Base-by-base conservation (phyloP, 2,888 invertebrate genomes). In the Acrobasis suavella region DNA sequence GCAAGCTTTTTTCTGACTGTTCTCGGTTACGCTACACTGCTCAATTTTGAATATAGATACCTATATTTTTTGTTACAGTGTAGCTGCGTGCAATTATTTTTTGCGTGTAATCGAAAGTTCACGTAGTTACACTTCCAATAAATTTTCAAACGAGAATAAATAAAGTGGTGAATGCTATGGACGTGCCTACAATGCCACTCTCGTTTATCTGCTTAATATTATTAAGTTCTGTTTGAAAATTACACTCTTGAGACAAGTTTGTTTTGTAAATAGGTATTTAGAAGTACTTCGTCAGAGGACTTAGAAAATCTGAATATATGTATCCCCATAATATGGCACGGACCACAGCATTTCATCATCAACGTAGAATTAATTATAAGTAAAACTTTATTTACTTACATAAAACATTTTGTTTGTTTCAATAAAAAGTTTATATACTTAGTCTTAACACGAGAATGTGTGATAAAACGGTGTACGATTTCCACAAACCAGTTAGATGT, bases 11-110 rank as follows among this genome's bases (percentile, higher is more conserved):
- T 68, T 46, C 14, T 68, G 66, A 65, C 62, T 64, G 68, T 69
- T 73, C 66, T 69, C 63, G 51, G 74, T 74, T 73, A 75, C 76
- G 76, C 72, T 70, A 71, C 73, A 58, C 64, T 69, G 73, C 58
- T 62, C 68, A 65, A 68, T 69, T 66, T 70, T 66, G 65, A 62
- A 67, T 58, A 67, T 68, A 70, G 69, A 68, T 32, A 65, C 51
- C 17, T 62, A 51, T 54, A 63, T 39, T 55, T 51, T 14, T 22
- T 62, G 61, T 42, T 63, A 61, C 64, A 60, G 39, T 65, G 60
- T 60, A 58, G 51, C 62, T 63, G 61, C 63, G 58, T 55, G 61
- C 38, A n/a, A 51, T 52, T 39, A 58, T 62, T 66, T 66, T 65
- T 65, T 63, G 59, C 59, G 16, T 60, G 46, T 56, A 59, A 64